phyloP scores from a whole-genome alignment of 2,113 vertebrate species.

The Oreochromis spilurus region DNA sequence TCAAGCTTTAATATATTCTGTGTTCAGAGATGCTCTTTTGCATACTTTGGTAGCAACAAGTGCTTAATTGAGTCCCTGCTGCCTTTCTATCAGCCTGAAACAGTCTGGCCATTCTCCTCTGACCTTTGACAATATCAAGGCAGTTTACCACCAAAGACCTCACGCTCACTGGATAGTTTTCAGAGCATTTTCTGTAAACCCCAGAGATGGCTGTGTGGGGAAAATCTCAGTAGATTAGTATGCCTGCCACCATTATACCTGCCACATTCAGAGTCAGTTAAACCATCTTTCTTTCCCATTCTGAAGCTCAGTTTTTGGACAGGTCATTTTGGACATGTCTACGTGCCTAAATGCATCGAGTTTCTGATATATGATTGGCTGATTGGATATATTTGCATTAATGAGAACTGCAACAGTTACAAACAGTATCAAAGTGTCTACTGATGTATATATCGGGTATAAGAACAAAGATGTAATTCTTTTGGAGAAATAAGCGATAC shows the following conservation, averaged over 20 bases:
- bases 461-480: neutral
- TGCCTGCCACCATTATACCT: rapidly evolving
- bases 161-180: neutral
- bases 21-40: neutral
- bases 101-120: neutral
- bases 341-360: rapidly evolving
- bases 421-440: neutral
- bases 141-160: neutral
- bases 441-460: neutral
- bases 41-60: neutral
- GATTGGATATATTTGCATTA: neutral
- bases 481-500: neutral
- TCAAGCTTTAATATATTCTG: neutral
- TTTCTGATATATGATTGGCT: neutral
- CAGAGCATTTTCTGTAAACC: neutral
- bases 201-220: neutral
- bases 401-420: neutral
- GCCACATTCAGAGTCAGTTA: neutral
- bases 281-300: neutral
- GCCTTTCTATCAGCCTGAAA: neutral
- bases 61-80: neutral
- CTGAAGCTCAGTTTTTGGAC: neutral
- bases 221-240: neutral
- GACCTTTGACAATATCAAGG: neutral
- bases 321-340: neutral